phyloP scores from a whole-genome alignment of 2,797 vertebrate species.

The Lepidocolaptes lacrymiger region DNA sequence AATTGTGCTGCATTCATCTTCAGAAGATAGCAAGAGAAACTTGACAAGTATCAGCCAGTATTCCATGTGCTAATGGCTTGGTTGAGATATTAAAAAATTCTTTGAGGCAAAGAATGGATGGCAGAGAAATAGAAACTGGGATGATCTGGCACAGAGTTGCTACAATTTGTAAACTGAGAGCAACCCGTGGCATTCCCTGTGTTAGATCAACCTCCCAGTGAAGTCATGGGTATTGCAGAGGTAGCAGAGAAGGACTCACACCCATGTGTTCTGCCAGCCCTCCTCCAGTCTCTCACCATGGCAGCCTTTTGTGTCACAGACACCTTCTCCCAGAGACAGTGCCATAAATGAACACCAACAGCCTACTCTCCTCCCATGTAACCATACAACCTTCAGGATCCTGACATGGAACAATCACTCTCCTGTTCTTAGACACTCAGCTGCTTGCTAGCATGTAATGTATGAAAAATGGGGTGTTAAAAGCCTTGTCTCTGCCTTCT shows the following conservation, averaged over 20 bases:
- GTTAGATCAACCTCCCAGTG: background rate
- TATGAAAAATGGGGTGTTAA: constrained; percentile 8
- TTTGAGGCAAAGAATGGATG: background rate
- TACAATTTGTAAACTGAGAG: background rate
- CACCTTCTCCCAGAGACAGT: background rate
- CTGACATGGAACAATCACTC: constrained; percentile 12
- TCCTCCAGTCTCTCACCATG: background rate
- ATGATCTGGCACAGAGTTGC: background rate
- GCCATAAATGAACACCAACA: background rate
- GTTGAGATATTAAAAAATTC: background rate
- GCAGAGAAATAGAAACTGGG: background rate
- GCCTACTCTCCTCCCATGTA: background rate
- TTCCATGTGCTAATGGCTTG: background rate
- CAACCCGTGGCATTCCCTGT: background rate
- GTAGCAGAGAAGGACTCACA: background rate
- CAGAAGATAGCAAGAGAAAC: background rate
- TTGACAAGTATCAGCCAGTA: background rate
- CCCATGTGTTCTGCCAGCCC: background rate
- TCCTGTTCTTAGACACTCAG: background rate
- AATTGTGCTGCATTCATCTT: background rate
- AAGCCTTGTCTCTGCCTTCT: constrained; percentile 42
- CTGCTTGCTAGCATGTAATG: background rate
- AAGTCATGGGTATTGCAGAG: background rate
- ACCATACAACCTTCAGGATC: background rate
- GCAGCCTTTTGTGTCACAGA: background rate